Evolutionary conservation across 2,797 vertebrate genomes (phyloP).

Genomic region (Synanceia verrucosa): DNA sequence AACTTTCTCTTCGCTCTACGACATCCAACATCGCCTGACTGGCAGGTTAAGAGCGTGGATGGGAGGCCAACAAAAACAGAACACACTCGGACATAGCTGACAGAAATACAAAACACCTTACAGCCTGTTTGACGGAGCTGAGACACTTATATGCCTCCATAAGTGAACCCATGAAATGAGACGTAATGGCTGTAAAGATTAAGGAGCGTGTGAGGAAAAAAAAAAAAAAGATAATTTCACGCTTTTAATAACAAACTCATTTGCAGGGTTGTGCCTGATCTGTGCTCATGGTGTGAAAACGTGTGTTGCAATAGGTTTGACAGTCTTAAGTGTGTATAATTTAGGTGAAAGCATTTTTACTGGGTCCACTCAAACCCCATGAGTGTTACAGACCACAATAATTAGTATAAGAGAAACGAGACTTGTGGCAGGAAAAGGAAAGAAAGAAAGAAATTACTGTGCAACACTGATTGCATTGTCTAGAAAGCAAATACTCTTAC

Average conservation of each 20-base stretch:
- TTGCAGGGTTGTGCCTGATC: background rate
- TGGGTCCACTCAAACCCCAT: constrained; percentile 14
- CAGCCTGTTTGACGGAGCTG: constrained; percentile 41
- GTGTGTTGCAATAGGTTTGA: background rate
- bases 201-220: background rate
- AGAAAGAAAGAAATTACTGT: constrained; percentile 17
- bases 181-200: background rate
- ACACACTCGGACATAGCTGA: constrained; percentile 19
- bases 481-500: constrained; percentile 5
- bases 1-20: background rate
- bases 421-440: background rate
- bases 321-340: constrained; percentile 9
- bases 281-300: background rate
- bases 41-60: constrained; percentile 9
- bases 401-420: background rate
- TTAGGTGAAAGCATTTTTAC: constrained; percentile 16
- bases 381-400: background rate
- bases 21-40: constrained; percentile 2
- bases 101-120: constrained; percentile 37
- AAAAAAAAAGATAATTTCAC: background rate
- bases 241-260: background rate
- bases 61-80: constrained; percentile 49
- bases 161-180: constrained; percentile 12
- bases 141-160: background rate
- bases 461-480: constrained; percentile 10